These are phyloP conservation scores for Gymnocheta viridis DNA, from an alignment of 2,888 invertebrate genomes.

Conservation along the genomic window DNA sequence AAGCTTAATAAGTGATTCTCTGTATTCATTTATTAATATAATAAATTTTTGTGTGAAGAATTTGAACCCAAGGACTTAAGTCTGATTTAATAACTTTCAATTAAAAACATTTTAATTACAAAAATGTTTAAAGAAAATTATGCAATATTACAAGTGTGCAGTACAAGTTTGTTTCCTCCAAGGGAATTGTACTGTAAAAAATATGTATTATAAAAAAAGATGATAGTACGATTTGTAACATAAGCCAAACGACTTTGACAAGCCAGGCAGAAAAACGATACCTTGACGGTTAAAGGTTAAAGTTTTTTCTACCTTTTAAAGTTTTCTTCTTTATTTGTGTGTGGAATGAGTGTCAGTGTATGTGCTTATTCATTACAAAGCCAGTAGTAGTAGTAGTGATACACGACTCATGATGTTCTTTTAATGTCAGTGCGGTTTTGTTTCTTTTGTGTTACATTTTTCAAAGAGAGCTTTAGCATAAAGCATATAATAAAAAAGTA, in stretches of 20 bases:
- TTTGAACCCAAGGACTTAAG: no score
- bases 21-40: no score
- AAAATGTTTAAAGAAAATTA: no score
- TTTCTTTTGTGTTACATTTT: conserved; percentile 6
- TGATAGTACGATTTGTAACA: neutral
- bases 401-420: conserved; percentile 31
- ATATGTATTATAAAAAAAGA: no score
- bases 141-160: no score
- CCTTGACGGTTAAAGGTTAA: conserved; percentile 27
- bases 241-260: conserved; percentile 4
- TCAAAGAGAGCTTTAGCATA: conserved; percentile 19
- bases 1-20: no score
- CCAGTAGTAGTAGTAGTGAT: conserved; percentile 5
- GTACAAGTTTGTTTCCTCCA: no score
- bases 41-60: no score
- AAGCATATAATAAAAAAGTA: neutral
- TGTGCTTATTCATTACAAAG: neutral
- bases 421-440: conserved; percentile 19
- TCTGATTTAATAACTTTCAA: no score
- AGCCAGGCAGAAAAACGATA: conserved; percentile 38
- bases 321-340: neutral
- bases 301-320: neutral
- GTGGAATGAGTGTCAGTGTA: neutral
- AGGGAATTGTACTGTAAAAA: no score
- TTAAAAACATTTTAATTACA: no score